Evolutionary conservation across 2,113 vertebrate species (phyloP), one percentile per base, ranked within the genome.

Genomic region (Haemorhous mexicanus): DNA sequence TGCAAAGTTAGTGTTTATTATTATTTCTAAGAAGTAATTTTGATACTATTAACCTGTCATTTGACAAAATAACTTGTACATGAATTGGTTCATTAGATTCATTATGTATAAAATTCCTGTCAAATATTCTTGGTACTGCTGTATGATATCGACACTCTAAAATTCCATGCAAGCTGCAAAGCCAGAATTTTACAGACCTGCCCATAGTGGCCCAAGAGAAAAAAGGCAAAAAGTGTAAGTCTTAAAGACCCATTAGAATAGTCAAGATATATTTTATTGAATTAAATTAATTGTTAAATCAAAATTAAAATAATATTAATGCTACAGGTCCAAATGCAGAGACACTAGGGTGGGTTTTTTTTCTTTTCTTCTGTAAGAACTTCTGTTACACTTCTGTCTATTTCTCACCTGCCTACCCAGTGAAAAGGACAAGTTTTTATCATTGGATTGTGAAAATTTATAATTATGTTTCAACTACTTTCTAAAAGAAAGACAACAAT

Each of bases 311-410:
- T 21, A 68, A 30, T 16, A 30, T 18, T 58, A 72, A 17, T 59
- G 11, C 2, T 49, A 22, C 23, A 26, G 7, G 9, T 52, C 4
- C 14, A 70, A 79, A 53, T 52, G 23, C 4, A 56, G 30, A 78
- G 33, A 32, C 9, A 18, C 18, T 46, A 13, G 9, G 4, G 15
- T 37, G 1, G 1, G 0, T 2, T 35, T 46, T 46, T 46, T 47
- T 68, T 35, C 4, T 66, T 56, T 84, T 33, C 10, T 68, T 77
- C 39, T 81, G 26, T 27, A 87, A 30, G 6, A 2, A 21, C 6
- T 73, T 73, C 15, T 82, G 6, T 47, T 74, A 52, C 2, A 35
- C 4, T 52, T 43, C 47, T 66, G 6, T 35, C 5, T 75, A 8
- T 32, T 44, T 76, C 13, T 59, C 44, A 50, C 6, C 37, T 66